These are phyloP conservation scores for Bombus balteatus DNA, from an alignment of 1,140 invertebrate species.

Conservation along the genomic window DNA sequence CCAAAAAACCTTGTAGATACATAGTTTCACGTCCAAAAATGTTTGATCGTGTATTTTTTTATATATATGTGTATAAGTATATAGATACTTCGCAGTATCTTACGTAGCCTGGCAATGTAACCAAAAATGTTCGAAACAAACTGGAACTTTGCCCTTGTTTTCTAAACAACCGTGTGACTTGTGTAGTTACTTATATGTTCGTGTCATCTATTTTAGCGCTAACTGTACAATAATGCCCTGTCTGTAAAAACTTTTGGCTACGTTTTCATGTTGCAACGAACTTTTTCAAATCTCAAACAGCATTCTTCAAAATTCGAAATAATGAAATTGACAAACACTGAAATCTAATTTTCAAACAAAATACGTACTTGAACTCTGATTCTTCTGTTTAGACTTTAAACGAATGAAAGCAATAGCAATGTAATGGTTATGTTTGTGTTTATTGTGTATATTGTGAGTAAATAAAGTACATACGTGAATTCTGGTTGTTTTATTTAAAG, in stretches of 20 bases:
- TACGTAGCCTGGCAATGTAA: background rate
- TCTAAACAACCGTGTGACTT: slow-evolving; percentile 4
- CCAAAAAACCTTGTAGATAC: background rate
- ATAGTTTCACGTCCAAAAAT: background rate
- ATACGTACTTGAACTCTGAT: background rate
- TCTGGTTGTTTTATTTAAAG: background rate
- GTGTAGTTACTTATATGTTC: background rate
- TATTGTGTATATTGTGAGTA: too few species aligned
- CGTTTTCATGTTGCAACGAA: background rate
- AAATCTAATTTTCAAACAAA: background rate
- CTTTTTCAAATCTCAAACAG: background rate
- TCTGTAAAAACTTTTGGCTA: slow-evolving; percentile 36
- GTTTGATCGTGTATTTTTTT: background rate
- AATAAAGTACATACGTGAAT: background rate
- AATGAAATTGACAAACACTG: background rate
- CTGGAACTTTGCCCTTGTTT: slow-evolving; percentile 5
- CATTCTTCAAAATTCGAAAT: background rate
- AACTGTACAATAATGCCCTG: slow-evolving; percentile 19
- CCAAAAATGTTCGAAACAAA: background rate
- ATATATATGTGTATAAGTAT: background rate
- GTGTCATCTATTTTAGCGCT: slow-evolving; percentile 18
- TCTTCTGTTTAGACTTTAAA: background rate
- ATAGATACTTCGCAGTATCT: background rate
- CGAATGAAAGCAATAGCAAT: background rate
- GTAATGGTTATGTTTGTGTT: too few species aligned